These are phyloP conservation scores for Trematomus loennbergii DNA, from an alignment of 2,113 vertebrate species.

Conservation along the genomic window DNA sequence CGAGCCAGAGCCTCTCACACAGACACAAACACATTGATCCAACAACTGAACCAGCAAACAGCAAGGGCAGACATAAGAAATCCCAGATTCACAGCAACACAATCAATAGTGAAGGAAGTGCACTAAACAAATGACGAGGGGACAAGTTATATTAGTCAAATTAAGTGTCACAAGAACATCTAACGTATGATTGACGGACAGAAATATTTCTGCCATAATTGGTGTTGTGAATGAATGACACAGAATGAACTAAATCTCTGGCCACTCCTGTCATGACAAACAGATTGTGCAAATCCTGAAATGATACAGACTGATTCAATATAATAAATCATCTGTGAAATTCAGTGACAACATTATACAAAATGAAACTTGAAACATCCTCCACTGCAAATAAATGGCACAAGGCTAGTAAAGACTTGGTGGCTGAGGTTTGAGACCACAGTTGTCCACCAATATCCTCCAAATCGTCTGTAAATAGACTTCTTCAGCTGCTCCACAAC, in stretches of 20 bases:
- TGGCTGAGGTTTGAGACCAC: conserved; percentile 39
- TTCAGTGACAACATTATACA: conserved; percentile 9
- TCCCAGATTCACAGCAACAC: conserved; percentile 40
- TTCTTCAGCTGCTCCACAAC: conserved; percentile 64
- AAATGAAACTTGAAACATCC: conserved; percentile 2
- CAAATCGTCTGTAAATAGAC: conserved; percentile 68
- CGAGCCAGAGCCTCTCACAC: conserved; percentile 28
- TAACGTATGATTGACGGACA: conserved; percentile 5
- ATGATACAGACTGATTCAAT: neutral
- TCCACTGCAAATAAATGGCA: conserved; percentile 7
- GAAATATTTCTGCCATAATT: conserved; percentile 8
- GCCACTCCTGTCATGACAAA: neutral
- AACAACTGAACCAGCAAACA: conserved; percentile 55
- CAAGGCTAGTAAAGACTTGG: conserved; percentile 23
- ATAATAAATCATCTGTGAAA: conserved; percentile 4
- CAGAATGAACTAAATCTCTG: conserved; percentile 9
- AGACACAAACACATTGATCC: conserved; percentile 68
- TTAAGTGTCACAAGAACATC: conserved; percentile 34
- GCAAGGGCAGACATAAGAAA: conserved; percentile 14
- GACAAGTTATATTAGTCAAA: neutral
- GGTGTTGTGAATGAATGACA: neutral
- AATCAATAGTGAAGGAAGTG: conserved; percentile 43
- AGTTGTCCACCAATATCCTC: conserved; percentile 64
- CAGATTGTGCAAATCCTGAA: conserved; percentile 25
- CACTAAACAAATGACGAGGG: conserved; percentile 7